A percentile compares a stretch with the other conserved stretches of the same genome.
Conservation (phyloP, 2,888 invertebrate genomes). For the Hypomecis punctinalis region DNA sequence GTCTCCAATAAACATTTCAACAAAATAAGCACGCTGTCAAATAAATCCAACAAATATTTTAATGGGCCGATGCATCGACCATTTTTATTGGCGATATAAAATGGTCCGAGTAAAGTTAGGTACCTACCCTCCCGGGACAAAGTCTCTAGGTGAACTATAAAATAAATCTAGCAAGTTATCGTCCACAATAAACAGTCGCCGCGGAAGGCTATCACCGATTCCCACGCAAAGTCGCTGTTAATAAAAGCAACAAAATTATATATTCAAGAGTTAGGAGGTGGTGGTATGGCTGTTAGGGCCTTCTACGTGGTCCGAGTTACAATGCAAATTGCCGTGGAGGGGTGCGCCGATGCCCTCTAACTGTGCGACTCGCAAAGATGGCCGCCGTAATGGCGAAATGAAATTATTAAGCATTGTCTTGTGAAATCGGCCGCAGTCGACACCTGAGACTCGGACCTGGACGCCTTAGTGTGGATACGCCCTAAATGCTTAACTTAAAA, state of each 20-base stretch:
- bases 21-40: conserved; percentile 74
- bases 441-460: conserved; percentile 78
- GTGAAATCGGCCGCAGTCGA: conserved; percentile 84
- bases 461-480: conserved; percentile 70
- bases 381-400: conserved; percentile 84
- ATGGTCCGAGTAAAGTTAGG: conserved; percentile 54
- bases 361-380: conserved; percentile 84
- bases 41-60: conserved; percentile 83
- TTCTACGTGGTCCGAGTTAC: conserved; percentile 84
- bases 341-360: conserved; percentile 83
- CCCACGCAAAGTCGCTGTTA: conserved; percentile 84
- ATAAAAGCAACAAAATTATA: conserved; percentile 85
- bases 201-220: conserved; percentile 82
- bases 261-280: conserved; percentile 85
- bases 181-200: conserved; percentile 81
- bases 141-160: conserved; percentile 77
- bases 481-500: conserved; percentile 25
- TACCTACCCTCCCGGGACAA: conserved; percentile 67
- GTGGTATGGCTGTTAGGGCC: conserved; percentile 81
- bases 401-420: conserved; percentile 86
- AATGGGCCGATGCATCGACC: conserved; percentile 75
- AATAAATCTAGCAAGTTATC: conserved; percentile 84
- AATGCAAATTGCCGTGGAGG: conserved; percentile 84
- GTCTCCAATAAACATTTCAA: conserved; percentile 75
- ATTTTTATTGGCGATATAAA: conserved; percentile 81